Conservation (phyloP, 2,113 vertebrate species). For the Heterochromis multidens region DNA sequence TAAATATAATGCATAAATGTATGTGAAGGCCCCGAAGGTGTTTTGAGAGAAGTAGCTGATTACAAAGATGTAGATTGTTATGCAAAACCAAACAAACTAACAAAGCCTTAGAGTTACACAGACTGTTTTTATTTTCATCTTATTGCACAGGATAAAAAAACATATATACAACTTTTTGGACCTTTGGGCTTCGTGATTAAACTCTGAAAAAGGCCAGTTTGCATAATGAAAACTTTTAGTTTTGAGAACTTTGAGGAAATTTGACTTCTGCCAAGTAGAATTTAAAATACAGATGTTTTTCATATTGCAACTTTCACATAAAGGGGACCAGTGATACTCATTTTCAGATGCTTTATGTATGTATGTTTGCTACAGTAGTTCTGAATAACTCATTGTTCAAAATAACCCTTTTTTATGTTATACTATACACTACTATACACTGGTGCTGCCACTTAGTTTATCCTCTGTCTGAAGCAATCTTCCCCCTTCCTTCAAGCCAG, state of each 20-base stretch:
- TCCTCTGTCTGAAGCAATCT: not conserved
- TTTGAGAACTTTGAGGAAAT: not conserved
- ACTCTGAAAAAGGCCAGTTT: not conserved
- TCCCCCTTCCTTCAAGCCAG: not conserved
- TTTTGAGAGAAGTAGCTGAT: not conserved
- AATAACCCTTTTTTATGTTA: not conserved
- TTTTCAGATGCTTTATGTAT: not conserved
- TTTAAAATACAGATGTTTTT: not conserved
- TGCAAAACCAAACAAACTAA: not conserved
- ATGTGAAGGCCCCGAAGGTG: not conserved
- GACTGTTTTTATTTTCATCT: not conserved
- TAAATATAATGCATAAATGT: not conserved
- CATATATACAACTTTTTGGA: not conserved
- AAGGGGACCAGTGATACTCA: not conserved
- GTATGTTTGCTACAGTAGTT: not conserved
- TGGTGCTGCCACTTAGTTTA: not conserved
- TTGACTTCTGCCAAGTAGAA: not conserved
- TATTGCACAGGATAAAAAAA: not conserved
- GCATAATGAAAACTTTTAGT: not conserved
- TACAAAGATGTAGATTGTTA: not conserved
- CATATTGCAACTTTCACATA: rapidly evolving
- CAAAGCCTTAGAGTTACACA: not conserved
- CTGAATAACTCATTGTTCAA: not conserved
- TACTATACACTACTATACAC: not conserved
- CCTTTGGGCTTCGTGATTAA: not conserved